A percentile compares a stretch with the other conserved stretches of the same genome.
Evolutionary conservation across 2,888 invertebrate genomes (phyloP).

Genomic region (Caenorhabditis sp.): DNA sequence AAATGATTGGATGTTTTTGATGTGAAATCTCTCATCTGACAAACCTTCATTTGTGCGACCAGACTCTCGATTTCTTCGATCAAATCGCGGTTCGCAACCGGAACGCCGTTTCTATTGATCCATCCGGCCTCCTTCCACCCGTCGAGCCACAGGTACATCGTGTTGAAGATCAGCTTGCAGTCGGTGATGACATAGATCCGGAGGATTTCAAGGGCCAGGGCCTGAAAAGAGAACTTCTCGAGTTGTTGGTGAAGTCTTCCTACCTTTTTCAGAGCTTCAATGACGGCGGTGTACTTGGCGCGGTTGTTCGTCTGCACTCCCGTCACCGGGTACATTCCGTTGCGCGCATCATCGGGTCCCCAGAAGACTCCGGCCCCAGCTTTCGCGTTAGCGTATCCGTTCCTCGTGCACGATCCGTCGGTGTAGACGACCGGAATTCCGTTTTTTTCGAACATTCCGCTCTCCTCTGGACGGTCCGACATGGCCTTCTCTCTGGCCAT

Average conservation of each 20-base stretch:
- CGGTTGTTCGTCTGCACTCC: neutral
- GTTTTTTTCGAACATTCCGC: neutral
- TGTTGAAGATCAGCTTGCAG: slow-evolving; percentile 89
- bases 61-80: slow-evolving; percentile 86
- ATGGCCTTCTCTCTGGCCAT: neutral
- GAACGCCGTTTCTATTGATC: slow-evolving; percentile 85
- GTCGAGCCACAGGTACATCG: slow-evolving; percentile 86
- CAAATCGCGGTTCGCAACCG: slow-evolving; percentile 90
- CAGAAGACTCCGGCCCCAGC: neutral
- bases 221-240: neutral
- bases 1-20: neutral
- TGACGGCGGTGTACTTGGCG: neutral
- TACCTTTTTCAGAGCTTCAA: neutral
- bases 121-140: slow-evolving; percentile 84
- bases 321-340: neutral
- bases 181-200: slow-evolving; percentile 86
- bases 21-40: neutral
- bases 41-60: slow-evolving; percentile 13
- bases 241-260: neutral
- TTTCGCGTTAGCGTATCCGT: neutral
- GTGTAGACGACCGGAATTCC: neutral
- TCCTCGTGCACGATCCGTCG: neutral
- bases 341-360: neutral
- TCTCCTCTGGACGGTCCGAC: neutral
- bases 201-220: neutral